Conservation (phyloP, 1,140 invertebrate species). For the Pygmarrhopalites habei region DNA sequence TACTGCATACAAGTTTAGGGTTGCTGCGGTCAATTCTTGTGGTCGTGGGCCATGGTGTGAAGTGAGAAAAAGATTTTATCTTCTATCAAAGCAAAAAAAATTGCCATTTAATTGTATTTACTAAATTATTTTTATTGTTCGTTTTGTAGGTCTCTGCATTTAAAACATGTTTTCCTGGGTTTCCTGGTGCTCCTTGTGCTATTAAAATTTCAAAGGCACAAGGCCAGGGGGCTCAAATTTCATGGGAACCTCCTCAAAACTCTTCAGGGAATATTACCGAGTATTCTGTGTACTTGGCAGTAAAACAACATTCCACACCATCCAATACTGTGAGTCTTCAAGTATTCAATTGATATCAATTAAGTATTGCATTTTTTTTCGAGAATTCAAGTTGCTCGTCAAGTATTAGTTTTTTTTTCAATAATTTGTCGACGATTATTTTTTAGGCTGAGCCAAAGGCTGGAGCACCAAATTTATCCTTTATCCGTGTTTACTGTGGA, state of each 20-base stretch:
- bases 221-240: conserved; percentile 86
- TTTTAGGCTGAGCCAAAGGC: conserved; percentile 43
- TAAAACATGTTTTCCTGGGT: conserved; percentile 85
- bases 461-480: conserved; percentile 67
- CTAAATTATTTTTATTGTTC: not conserved
- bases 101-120: not conserved
- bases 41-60: conserved; percentile 91
- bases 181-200: conserved; percentile 91
- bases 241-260: conserved; percentile 92
- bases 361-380: too few relatives aligned
- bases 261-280: conserved; percentile 87
- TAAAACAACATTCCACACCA: conserved; percentile 44
- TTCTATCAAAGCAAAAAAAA: conserved; percentile 1
- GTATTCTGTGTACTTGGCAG: conserved; percentile 95
- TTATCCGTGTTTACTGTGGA: conserved; percentile 95
- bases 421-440: conserved; percentile 5
- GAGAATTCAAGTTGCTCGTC: too few relatives aligned
- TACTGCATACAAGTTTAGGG: conserved; percentile 93
- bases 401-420: too few relatives aligned
- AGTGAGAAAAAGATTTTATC: conserved; percentile 46
- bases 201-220: conserved; percentile 94
- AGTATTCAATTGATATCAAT: too few relatives aligned
- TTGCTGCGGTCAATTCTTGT: conserved; percentile 89
- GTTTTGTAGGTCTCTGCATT: conserved; percentile 71
- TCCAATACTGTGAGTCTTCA: not conserved